Evolutionary conservation across 2,113 vertebrate genomes (phyloP).

Genomic region (Eidolon helvum): DNA sequence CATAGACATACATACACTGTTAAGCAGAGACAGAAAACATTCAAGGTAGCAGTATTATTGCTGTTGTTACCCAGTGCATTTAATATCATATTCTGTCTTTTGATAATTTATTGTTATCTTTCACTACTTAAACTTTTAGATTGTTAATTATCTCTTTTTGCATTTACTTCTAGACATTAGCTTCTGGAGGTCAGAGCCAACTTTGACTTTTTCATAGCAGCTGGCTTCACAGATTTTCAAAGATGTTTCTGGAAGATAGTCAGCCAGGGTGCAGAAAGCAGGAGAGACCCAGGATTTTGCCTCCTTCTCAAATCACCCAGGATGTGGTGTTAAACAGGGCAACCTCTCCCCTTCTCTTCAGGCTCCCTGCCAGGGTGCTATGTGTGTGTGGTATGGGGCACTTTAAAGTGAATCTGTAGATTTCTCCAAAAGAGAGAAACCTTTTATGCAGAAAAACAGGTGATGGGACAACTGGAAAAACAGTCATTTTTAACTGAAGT

Average conservation of each 20-base stretch:
- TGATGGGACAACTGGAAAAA: slow-evolving; percentile 41
- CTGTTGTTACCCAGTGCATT: not conserved
- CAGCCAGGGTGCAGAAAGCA: not conserved
- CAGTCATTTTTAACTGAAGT: slow-evolving; percentile 34
- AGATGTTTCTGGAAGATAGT: not conserved
- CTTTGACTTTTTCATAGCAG: not conserved
- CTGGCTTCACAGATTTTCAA: not conserved
- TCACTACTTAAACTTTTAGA: not conserved
- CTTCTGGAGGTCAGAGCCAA: not conserved
- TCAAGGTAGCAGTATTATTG: not conserved
- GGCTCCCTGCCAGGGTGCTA: not conserved
- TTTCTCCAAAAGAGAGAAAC: slow-evolving; percentile 51
- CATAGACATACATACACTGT: not conserved
- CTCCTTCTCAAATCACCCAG: not conserved
- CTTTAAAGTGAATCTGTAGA: slow-evolving; percentile 31
- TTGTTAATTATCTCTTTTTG: not conserved
- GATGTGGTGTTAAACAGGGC: not conserved
- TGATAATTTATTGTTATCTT: not conserved
- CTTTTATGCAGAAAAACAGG: slow-evolving; percentile 2
- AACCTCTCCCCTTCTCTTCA: not conserved
- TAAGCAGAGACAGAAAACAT: not conserved
- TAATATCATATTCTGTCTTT: not conserved
- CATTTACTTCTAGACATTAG: not conserved
- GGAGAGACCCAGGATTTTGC: not conserved
- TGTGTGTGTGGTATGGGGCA: not conserved